Base-by-base conservation (phyloP, 2,797 vertebrate species). In the Tokudaia tokunoshimensis region DNA sequence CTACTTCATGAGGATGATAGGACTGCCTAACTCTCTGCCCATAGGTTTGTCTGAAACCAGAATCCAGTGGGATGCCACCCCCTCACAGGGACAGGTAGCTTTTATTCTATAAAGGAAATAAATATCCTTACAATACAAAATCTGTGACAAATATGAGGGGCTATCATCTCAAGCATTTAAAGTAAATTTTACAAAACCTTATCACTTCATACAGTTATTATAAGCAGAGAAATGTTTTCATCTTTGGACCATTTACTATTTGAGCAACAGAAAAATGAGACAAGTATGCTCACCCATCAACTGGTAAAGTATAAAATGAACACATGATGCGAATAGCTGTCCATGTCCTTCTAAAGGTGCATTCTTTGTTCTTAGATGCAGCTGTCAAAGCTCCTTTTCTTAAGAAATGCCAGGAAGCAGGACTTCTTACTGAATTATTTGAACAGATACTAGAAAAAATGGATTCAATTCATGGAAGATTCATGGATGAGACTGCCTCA, bases 391-490 rank as follows among this genome's bases (percentile, higher is more conserved):
- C 94, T 97, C 97, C 98, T 83, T 98, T 98, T 19, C 96, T 99
- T 63, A 98, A 98, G 96, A 98, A 98, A 93, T 98, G 98, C 97
- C 98, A 98, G 92, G 96, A 98, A 92, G 98, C 98, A 0, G 98
- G 98, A 63, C 98, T 99, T 85, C 97, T 99, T 79, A 96, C 97
- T 95, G 96, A 98, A 59, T 98, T 99, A 92, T 98, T 99, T 98
- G 98, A 98, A 97, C 97, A 98, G 95, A 98, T 99, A 97, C 88
- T 98, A 94, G 98, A 98, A 67, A 98, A 97, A 1, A 97, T 99
- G 96, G 97, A 98, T 93, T 92, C 97, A 91, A 98, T 98, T 0
- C 98, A 98, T 79, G 97, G 98, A 96, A 98, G 98, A 83, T 97
- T 99, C 89, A 41, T 41, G 41, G 41, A 41, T 91, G 98, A 98